Base-by-base conservation (phyloP, 2,888 invertebrate genomes). In the Meta bourneti region DNA sequence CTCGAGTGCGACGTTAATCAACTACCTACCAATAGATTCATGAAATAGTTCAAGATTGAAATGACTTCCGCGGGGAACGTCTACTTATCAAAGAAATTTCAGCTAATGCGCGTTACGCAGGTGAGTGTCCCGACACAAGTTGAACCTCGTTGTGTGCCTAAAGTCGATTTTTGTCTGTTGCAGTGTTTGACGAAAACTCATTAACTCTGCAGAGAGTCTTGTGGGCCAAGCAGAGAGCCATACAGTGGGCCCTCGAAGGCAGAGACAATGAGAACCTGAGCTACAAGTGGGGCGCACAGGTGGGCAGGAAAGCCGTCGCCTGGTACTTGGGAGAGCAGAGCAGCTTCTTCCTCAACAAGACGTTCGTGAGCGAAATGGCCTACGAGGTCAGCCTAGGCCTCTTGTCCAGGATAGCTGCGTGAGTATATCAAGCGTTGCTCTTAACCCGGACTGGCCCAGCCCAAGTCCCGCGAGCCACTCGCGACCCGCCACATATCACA, bases 371-470 rank as follows among this genome's bases (percentile, higher is more conserved):
- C 19, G 77, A 75, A 48, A 48, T 85, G 5, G 49, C 69, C 16
- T 75, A 85, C 54, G 85, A 85, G 51, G 11, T 85, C 13, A 75
- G 16, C 34, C 16, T 85, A 2, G 19, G 51, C 2, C 74, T 85
- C 6, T 16, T 85, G 20, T 77, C 85, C 34, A 77, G 69, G 19
- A 52, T 85, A 7, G 85, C 77, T n/a, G 9, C 77, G 85, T 85
- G 16, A 85, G 85, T 85, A 74, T 0, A 16, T n/a, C 8, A n/a
- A 20, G 7, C 34, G 61, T 34, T 61, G n/a, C n/a, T n/a, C 34
- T 34, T 4, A 34, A 34, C 34, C 34, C 34, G 34, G 34, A 4
- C 4, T 34, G 34, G 34, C n/a, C n/a, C n/a, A n/a, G n/a, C n/a
- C n/a, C n/a, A n/a, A n/a, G n/a, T n/a, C n/a, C n/a, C n/a, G n/a